Percentiles rank a stretch among this genome's conserved stretches.
phyloP scores from a whole-genome alignment of 64 coral and sea anemone species.

The Montipora foliosa region DNA sequence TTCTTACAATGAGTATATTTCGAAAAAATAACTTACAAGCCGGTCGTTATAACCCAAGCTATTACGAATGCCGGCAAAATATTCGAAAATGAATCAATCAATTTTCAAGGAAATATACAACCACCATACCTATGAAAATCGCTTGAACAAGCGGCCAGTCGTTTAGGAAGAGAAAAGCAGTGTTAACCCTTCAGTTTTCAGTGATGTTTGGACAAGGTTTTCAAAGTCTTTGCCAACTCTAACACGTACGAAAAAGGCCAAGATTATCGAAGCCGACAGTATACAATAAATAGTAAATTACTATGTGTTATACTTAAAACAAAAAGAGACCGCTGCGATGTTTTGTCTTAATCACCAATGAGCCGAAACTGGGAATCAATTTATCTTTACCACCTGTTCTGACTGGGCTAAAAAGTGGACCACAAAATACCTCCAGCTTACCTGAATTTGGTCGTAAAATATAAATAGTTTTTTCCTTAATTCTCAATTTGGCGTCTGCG shows the following conservation, averaged over 20 bases:
- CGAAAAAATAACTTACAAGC: background rate
- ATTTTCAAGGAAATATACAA: background rate
- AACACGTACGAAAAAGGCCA: background rate
- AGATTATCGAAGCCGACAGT: background rate
- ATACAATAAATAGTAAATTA: background rate
- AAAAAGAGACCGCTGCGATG: background rate
- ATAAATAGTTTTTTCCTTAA: too few species aligned
- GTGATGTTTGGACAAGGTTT: background rate
- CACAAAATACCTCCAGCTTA: constrained; percentile 2
- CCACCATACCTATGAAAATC: background rate
- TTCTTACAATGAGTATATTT: background rate
- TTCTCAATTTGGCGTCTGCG: too few species aligned
- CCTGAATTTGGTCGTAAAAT: background rate
- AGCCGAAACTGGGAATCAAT: background rate
- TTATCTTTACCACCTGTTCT: background rate
- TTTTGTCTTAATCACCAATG: constrained; percentile 32
- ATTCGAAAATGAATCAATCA: background rate
- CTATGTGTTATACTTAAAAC: background rate
- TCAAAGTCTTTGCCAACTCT: background rate
- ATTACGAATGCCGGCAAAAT: background rate
- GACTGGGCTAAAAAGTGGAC: background rate
- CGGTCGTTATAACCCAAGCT: background rate
- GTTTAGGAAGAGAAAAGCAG: background rate
- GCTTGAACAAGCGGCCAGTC: background rate
- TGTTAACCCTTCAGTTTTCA: background rate